Evolutionary conservation across 2,113 vertebrate species (phyloP).

Genomic region (Anser cygnoides): DNA sequence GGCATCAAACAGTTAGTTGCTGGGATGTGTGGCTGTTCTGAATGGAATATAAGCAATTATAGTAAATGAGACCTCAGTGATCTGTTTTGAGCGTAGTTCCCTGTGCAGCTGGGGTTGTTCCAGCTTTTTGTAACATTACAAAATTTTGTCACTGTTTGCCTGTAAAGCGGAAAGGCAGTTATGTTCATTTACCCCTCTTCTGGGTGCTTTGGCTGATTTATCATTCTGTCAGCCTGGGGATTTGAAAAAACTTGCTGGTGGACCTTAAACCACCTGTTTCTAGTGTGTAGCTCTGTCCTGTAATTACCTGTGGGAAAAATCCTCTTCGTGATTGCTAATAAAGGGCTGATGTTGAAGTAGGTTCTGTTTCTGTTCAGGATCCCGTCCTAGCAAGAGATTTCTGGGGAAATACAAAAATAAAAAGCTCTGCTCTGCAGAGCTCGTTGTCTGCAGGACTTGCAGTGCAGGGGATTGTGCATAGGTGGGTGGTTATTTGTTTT

Average conservation of each 20-base stretch:
- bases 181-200: background rate
- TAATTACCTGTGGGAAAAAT: background rate
- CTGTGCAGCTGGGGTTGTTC: background rate
- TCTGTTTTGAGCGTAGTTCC: background rate
- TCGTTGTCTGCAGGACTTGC: background rate
- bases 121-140: background rate
- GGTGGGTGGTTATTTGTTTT: background rate
- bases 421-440: background rate
- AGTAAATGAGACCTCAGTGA: background rate
- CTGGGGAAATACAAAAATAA: too few relatives aligned
- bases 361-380: background rate
- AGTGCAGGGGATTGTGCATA: background rate
- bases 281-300: background rate
- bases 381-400: background rate
- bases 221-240: background rate
- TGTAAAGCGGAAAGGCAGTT: background rate
- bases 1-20: background rate
- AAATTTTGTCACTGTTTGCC: background rate
- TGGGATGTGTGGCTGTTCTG: background rate
- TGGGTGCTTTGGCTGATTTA: background rate
- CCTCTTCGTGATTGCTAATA: background rate
- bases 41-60: background rate
- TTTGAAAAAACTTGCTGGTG: background rate
- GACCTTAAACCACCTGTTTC: background rate
- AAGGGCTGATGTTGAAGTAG: background rate